A percentile compares a stretch with the other conserved stretches of the same genome.
Evolutionary conservation across 92 coral and sea anemone species (phyloP).

Genomic region (Plumapathes pennacea): DNA sequence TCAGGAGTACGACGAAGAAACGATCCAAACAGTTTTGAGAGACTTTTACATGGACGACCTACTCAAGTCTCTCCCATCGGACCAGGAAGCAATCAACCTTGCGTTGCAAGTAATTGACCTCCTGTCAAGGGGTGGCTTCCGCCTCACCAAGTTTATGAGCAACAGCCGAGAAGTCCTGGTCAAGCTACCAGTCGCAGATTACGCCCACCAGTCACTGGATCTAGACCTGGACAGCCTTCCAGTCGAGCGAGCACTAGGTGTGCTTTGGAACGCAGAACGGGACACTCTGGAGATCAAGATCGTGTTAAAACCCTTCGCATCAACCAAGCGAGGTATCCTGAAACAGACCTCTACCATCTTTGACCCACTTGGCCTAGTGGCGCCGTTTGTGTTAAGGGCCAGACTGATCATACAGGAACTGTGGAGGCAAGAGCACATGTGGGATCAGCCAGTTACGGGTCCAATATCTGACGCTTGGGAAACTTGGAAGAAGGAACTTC

Average conservation of each 20-base stretch:
- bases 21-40: constrained; percentile 1
- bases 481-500: constrained; percentile 34
- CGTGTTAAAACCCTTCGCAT: background rate
- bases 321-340: constrained; percentile 1
- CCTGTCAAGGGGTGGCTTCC: constrained; percentile 28
- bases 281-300: constrained; percentile 13
- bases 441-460: constrained; percentile 38
- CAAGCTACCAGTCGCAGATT: constrained; percentile 20
- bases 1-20: background rate
- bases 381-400: constrained; percentile 31
- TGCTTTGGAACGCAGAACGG: constrained; percentile 20
- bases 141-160: constrained; percentile 37
- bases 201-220: constrained; percentile 12
- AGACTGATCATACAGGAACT: constrained; percentile 34
- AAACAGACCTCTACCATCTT: constrained; percentile 23
- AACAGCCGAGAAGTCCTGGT: constrained; percentile 31
- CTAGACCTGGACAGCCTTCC: constrained; percentile 31
- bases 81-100: constrained; percentile 12
- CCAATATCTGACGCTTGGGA: constrained; percentile 39
- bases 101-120: constrained; percentile 25
- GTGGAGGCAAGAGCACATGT: constrained; percentile 26
- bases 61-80: constrained; percentile 41
- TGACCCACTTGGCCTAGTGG: constrained; percentile 23
- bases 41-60: constrained; percentile 36
- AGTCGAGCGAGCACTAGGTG: background rate